These are phyloP conservation scores for Neelides sp. DNA, from an alignment of 1,140 invertebrate species.

Conservation along the genomic window DNA sequence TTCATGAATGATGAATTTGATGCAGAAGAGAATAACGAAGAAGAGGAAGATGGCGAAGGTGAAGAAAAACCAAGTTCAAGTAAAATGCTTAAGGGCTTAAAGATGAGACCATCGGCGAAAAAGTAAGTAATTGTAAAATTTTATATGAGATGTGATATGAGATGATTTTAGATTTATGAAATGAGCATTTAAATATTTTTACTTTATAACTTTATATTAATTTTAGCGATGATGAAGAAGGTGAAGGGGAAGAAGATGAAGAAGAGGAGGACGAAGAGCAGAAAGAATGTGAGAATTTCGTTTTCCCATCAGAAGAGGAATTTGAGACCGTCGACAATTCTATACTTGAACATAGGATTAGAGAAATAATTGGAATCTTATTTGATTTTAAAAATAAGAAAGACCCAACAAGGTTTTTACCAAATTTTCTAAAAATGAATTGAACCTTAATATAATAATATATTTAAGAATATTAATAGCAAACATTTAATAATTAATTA, in stretches of 20 bases:
- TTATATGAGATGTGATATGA: neutral
- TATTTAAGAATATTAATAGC: neutral
- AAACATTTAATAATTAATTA: neutral
- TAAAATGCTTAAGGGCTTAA: constrained; percentile 35
- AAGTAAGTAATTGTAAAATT: too few relatives aligned
- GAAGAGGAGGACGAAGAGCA: constrained; percentile 28
- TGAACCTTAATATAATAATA: constrained; percentile 13
- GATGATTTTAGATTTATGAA: neutral
- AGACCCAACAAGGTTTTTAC: constrained; percentile 37
- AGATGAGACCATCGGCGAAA: constrained; percentile 37
- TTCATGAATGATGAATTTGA: constrained; percentile 15
- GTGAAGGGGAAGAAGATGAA: constrained; percentile 37
- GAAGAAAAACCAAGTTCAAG: constrained; percentile 35
- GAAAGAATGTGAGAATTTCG: constrained; percentile 52
- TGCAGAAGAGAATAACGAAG: constrained; percentile 25
- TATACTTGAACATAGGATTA: constrained; percentile 78
- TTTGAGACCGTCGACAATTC: constrained; percentile 60
- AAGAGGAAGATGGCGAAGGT: constrained; percentile 28
- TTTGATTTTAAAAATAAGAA: constrained; percentile 74
- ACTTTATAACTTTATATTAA: constrained; percentile 16
- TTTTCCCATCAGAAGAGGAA: constrained; percentile 59
- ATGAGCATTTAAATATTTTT: neutral
- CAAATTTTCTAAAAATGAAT: constrained; percentile 2
- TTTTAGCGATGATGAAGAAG: constrained; percentile 26
- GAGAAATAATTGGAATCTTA: constrained; percentile 74